Conservation (phyloP, 92 coral and sea anemone genomes). For the Zoanthus sociatus region DNA sequence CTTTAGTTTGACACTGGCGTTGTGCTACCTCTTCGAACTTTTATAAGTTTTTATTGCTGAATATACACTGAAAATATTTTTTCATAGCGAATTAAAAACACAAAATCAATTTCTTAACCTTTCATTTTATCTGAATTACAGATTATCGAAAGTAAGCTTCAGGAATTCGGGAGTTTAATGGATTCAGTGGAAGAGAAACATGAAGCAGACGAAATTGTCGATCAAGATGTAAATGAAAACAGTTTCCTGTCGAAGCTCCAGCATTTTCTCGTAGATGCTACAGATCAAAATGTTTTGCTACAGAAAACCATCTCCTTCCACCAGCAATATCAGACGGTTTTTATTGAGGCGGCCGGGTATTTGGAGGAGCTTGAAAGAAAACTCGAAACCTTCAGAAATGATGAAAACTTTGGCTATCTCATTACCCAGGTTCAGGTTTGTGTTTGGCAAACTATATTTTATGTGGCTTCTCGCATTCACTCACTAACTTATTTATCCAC, state of each 20-base stretch:
- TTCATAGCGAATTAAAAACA: too few species aligned
- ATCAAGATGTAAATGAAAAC: constrained; percentile 32
- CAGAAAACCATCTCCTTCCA: constrained; percentile 74
- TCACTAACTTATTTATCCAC: too few species aligned
- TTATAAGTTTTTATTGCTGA: too few species aligned
- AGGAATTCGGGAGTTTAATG: constrained; percentile 69
- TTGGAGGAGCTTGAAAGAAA: constrained; percentile 38
- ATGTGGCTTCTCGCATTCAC: too few species aligned
- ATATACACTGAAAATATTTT: too few species aligned
- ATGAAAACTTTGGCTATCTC: not conserved
- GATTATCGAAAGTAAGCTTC: constrained; percentile 72
- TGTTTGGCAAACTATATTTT: not conserved
- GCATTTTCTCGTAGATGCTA: constrained; percentile 58
- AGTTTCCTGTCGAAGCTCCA: constrained; percentile 36
- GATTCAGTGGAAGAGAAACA: constrained; percentile 67
- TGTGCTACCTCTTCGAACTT: too few species aligned
- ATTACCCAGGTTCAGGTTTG: constrained; percentile 21
- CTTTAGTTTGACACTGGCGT: too few species aligned
- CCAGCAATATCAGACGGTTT: constrained; percentile 67
- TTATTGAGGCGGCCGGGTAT: constrained; percentile 47
- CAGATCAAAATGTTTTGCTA: constrained; percentile 48
- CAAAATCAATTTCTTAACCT: too few species aligned
- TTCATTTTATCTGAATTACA: constrained; percentile 17
- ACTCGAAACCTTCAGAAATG: constrained; percentile 1
- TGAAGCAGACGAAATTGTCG: constrained; percentile 46